phyloP scores from a whole-genome alignment of 2,113 vertebrate genomes.

The Ochotona princeps region DNA sequence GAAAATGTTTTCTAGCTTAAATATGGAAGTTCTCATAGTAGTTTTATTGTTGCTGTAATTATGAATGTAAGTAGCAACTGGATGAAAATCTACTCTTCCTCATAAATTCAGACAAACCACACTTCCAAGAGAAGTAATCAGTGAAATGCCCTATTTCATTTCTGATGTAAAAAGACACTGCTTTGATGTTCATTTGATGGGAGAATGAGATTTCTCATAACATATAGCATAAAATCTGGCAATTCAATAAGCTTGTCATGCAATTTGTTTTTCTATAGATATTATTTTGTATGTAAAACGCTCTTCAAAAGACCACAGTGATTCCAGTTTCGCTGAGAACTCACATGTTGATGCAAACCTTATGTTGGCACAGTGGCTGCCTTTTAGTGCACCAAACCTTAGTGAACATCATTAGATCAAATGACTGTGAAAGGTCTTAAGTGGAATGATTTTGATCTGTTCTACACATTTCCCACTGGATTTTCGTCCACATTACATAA shows the following conservation, averaged over 20 bases:
- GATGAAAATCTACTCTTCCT: constrained; percentile 3
- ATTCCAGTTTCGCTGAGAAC: constrained; percentile 68
- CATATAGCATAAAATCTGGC: constrained; percentile 72
- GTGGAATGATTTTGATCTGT: constrained; percentile 76
- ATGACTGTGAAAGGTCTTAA: constrained; percentile 70
- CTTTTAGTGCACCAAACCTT: constrained; percentile 74
- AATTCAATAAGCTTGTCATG: constrained; percentile 76
- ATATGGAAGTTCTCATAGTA: not conserved
- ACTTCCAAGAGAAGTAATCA: not conserved
- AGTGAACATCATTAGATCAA: constrained; percentile 60
- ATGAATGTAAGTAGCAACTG: not conserved
- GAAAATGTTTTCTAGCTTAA: constrained; percentile 22
- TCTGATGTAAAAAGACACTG: not conserved
- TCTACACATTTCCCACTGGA: constrained; percentile 71
- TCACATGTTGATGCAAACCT: constrained; percentile 63
- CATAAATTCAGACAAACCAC: not conserved
- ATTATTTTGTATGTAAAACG: constrained; percentile 80
- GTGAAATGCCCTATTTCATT: not conserved
- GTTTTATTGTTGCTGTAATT: not conserved
- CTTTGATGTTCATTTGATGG: constrained; percentile 41
- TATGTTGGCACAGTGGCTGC: constrained; percentile 52
- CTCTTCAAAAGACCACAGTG: constrained; percentile 64
- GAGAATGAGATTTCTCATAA: constrained; percentile 70
- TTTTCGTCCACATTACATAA: constrained; percentile 73
- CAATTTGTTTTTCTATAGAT: constrained; percentile 79